These are phyloP conservation scores for Diplodus puntazzo DNA, from an alignment of 2,797 vertebrate species.

Conservation along the genomic window DNA sequence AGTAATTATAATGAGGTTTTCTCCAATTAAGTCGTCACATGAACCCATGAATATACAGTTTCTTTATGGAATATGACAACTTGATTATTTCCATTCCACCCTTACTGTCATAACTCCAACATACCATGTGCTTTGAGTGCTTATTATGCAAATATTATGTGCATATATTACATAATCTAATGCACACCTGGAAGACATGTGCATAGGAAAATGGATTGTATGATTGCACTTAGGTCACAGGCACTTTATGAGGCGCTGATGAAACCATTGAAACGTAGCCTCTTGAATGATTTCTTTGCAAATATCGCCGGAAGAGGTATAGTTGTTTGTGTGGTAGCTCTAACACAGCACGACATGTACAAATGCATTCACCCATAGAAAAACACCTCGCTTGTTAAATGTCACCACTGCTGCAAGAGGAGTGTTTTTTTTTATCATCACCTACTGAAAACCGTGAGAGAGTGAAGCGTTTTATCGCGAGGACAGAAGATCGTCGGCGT, in stretches of 20 bases:
- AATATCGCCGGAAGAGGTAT: not conserved
- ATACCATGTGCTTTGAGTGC: not conserved
- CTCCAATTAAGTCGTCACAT: slow-evolving; percentile 25
- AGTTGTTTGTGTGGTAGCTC: not conserved
- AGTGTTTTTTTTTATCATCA: not conserved
- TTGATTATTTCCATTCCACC: not conserved
- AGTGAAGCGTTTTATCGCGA: not conserved
- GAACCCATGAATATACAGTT: slow-evolving; percentile 25
- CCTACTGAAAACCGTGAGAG: not conserved
- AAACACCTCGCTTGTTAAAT: not conserved
- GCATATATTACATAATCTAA: slow-evolving; percentile 30
- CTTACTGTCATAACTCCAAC: not conserved
- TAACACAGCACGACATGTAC: not conserved
- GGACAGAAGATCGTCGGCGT: not conserved
- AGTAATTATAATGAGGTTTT: slow-evolving; percentile 7
- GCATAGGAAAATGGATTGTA: too few relatives aligned
- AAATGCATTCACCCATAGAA: not conserved
- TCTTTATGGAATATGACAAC: slow-evolving; percentile 10
- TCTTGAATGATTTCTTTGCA: not conserved
- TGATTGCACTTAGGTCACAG: not conserved
- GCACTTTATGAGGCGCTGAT: not conserved
- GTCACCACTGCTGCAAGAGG: not conserved
- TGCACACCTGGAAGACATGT: slow-evolving; percentile 17
- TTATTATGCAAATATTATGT: slow-evolving; percentile 43
- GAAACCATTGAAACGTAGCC: not conserved